Percentiles rank a stretch among this genome's conserved stretches.
phyloP scores from a whole-genome alignment of 2,888 invertebrate genomes.

The Endotricha flammealis region DNA sequence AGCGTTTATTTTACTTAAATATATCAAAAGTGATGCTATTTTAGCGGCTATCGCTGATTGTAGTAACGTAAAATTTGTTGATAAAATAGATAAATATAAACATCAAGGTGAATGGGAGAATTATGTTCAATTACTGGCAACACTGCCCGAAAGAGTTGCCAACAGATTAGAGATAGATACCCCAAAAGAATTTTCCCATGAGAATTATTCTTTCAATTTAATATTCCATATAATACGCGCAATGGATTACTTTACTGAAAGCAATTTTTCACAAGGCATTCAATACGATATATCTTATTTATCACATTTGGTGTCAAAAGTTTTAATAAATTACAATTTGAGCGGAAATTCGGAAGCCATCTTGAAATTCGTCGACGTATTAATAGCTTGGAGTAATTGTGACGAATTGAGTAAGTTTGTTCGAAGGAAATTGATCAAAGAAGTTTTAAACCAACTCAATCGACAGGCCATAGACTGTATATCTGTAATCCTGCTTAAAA shows the following conservation, averaged over 20 bases:
- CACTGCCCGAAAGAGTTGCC: conserved; percentile 84
- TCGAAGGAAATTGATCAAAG: conserved; percentile 63
- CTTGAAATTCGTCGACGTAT: conserved; percentile 68
- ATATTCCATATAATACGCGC: conserved; percentile 79
- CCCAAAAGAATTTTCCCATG: conserved; percentile 76
- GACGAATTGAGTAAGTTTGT: conserved; percentile 47
- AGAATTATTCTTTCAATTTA: conserved; percentile 78
- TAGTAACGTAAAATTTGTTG: conserved; percentile 30
- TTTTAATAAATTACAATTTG: conserved; percentile 76
- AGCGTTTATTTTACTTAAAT: conserved; percentile 56
- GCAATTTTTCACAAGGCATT: conserved; percentile 38
- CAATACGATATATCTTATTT: conserved; percentile 60
- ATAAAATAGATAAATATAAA: conserved; percentile 25
- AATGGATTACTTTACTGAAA: conserved; percentile 79
- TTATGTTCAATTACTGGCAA: conserved; percentile 80
- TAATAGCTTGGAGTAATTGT: conserved; percentile 71
- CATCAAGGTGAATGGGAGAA: conserved; percentile 60
- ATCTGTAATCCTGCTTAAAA: conserved; percentile 75
- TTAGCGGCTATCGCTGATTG: conserved; percentile 67
- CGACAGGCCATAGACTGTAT: conserved; percentile 79
- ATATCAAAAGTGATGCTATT: conserved; percentile 78
- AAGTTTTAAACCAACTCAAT: conserved; percentile 74
- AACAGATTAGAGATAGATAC: conserved; percentile 79
- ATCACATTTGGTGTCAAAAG: conserved; percentile 79
- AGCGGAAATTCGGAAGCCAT: conserved; percentile 64